A percentile compares a stretch with the other conserved stretches of the same genome.
These are phyloP conservation scores for Phyllostomus discolor DNA, from an alignment of 2,113 vertebrate species.

Conservation along the genomic window DNA sequence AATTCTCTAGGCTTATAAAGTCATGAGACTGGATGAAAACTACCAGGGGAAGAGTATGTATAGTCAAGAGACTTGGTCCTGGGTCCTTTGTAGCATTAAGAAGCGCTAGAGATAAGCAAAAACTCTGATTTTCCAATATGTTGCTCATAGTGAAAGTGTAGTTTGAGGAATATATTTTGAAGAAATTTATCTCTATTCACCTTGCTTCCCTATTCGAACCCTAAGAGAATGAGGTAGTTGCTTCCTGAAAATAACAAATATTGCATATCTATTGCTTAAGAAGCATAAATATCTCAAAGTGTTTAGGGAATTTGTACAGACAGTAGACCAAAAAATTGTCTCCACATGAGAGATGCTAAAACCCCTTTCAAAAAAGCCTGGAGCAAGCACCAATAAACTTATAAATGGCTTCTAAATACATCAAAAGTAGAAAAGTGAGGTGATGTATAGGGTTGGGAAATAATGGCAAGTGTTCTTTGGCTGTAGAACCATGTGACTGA, in stretches of 20 bases:
- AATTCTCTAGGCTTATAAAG: not conserved
- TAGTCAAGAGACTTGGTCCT: not conserved
- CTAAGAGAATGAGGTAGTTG: not conserved
- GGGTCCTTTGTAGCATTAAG: not conserved
- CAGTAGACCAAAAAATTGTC: not conserved
- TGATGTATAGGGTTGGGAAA: not conserved
- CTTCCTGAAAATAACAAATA: not conserved
- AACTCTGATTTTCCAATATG: not conserved
- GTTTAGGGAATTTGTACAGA: not conserved
- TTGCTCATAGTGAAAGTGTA: not conserved
- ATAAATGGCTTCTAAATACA: constrained; percentile 5
- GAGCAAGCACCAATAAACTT: constrained; percentile 20
- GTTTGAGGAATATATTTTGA: not conserved
- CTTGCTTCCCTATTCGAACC: not conserved
- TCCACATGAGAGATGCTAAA: not conserved
- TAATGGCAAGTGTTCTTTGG: not conserved
- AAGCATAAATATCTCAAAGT: not conserved
- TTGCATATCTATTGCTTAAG: not conserved
- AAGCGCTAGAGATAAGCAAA: not conserved
- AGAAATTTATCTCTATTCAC: not conserved
- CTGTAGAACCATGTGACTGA: not conserved
- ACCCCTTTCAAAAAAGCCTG: not conserved
- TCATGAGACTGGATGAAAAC: not conserved
- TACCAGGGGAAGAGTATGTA: not conserved
- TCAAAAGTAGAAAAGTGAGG: not conserved